These are phyloP conservation scores for Syrista parreyssii DNA, from an alignment of 2,888 invertebrate species.

Conservation along the genomic window DNA sequence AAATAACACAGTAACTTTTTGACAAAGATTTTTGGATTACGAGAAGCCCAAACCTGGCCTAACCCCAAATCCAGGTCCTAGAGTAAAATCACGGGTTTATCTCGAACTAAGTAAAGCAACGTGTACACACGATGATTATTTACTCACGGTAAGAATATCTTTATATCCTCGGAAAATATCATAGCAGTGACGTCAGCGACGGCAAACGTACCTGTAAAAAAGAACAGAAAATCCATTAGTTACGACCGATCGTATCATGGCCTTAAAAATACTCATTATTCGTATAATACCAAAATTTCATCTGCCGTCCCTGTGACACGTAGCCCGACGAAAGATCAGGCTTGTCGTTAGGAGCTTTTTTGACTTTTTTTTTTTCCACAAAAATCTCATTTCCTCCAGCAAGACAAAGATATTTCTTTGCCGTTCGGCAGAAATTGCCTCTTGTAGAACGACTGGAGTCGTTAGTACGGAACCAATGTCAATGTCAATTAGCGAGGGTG, in stretches of 20 bases:
- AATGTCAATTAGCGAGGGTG: neutral
- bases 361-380: neutral
- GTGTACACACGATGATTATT: no score
- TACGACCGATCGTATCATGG: no score
- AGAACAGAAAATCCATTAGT: no score
- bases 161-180: no score
- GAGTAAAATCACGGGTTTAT: neutral
- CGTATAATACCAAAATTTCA: no score
- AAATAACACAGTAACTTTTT: neutral
- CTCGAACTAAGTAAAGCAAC: neutral
- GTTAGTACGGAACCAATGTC: neutral
- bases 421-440: neutral
- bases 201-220: no score
- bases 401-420: neutral
- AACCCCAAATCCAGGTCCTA: neutral
- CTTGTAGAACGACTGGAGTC: neutral
- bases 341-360: neutral
- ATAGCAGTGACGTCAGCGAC: no score
- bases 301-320: no score
- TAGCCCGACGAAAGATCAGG: neutral
- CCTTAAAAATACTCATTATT: no score
- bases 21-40: neutral
- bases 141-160: no score
- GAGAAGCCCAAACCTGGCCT: neutral
- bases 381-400: neutral